These are phyloP conservation scores for Dolichallabes microphthalmus DNA, from an alignment of 2,113 vertebrate genomes.

Conservation along the genomic window DNA sequence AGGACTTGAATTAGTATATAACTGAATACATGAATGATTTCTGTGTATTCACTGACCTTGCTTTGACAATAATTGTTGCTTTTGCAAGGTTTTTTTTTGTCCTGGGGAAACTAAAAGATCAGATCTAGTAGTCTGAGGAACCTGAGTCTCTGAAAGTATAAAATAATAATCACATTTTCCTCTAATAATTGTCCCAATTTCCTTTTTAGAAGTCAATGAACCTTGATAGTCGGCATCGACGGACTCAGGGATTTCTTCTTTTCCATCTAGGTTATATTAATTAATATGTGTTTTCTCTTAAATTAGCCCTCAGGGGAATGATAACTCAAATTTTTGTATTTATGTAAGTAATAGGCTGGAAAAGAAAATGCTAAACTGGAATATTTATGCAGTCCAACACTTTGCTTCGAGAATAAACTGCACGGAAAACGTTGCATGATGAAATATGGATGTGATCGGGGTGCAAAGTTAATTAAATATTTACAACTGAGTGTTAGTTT, in stretches of 20 bases:
- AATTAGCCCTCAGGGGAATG: conserved; percentile 80
- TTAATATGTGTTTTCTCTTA: conserved; percentile 76
- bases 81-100: background rate
- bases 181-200: conserved; percentile 69
- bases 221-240: conserved; percentile 69
- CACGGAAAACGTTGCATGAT: conserved; percentile 68
- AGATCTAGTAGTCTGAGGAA: conserved; percentile 67
- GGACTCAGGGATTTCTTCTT: conserved; percentile 73
- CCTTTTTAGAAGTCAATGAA: conserved; percentile 73
- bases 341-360: conserved; percentile 79
- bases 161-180: conserved; percentile 64
- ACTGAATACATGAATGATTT: conserved; percentile 19
- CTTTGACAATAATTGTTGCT: conserved; percentile 12
- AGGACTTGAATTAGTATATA: conserved; percentile 28
- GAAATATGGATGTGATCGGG: conserved; percentile 81
- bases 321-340: conserved; percentile 79
- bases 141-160: conserved; percentile 58
- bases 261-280: conserved; percentile 77
- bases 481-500: conserved; percentile 77
- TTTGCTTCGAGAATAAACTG: conserved; percentile 81
- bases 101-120: conserved; percentile 46
- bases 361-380: conserved; percentile 77
- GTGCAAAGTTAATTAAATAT: conserved; percentile 81
- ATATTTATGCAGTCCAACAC: conserved; percentile 81
- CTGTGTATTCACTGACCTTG: conserved; percentile 32